Evolutionary conservation across 30 jellyfish, hydroid and myxozoan genomes (phyloP).

Genomic region (Aurelia sp.): DNA sequence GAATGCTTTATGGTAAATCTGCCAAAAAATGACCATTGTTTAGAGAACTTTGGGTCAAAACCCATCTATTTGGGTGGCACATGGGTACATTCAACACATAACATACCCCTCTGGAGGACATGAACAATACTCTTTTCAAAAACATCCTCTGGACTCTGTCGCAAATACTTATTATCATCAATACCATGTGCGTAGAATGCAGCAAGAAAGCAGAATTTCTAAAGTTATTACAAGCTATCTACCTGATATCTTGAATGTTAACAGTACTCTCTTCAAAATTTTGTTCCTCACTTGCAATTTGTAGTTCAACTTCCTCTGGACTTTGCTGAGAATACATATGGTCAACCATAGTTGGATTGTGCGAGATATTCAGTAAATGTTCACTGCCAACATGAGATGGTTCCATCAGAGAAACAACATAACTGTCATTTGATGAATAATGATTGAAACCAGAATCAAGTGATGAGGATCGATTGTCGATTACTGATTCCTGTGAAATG

Average conservation of each 20-base stretch:
- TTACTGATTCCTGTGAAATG: conserved; percentile 41
- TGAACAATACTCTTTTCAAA: too few relatives aligned
- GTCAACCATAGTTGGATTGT: conserved; percentile 67
- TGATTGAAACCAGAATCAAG: conserved; percentile 47
- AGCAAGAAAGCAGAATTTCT: neutral
- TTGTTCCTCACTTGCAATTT: conserved; percentile 58
- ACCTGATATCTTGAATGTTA: conserved; percentile 62
- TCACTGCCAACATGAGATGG: conserved; percentile 57
- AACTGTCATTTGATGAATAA: conserved; percentile 50
- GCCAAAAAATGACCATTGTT: too few relatives aligned
- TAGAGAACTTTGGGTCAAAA: too few relatives aligned
- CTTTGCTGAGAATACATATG: conserved; percentile 73
- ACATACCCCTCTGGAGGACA: too few relatives aligned
- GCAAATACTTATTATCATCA: conserved; percentile 51
- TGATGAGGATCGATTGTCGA: conserved; percentile 23
- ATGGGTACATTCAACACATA: too few relatives aligned
- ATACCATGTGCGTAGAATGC: neutral
- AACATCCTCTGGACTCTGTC: conserved; percentile 60
- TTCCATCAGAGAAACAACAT: conserved; percentile 53
- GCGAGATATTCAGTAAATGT: conserved; percentile 49
- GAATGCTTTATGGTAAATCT: too few relatives aligned
- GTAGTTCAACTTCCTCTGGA: conserved; percentile 69
- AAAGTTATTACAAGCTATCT: neutral
- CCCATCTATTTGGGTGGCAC: too few relatives aligned
- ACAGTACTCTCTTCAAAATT: conserved; percentile 72